Percentiles rank a stretch among this genome's conserved stretches.
phyloP scores from a whole-genome alignment of 2,797 vertebrate species.

The Pipistrellus pipistrellus region DNA sequence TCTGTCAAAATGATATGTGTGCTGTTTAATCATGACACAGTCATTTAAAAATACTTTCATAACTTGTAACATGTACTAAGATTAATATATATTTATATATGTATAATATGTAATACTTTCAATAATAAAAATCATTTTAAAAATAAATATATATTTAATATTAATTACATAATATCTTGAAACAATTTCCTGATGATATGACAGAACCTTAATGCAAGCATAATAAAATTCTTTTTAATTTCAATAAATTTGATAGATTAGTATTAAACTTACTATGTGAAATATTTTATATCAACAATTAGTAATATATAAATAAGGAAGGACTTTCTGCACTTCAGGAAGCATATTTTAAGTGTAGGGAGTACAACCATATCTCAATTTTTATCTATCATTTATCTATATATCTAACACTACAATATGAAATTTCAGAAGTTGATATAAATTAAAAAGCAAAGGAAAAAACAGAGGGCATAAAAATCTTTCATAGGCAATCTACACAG shows the following conservation, averaged over 20 bases:
- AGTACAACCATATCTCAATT: neutral
- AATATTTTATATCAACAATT: neutral
- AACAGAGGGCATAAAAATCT: neutral
- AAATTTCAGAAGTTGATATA: neutral
- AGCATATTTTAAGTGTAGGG: neutral
- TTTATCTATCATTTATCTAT: neutral
- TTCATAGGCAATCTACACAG: neutral
- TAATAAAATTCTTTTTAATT: neutral
- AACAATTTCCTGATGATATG: neutral
- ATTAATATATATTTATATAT: neutral
- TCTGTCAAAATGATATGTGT: neutral
- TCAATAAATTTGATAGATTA: neutral
- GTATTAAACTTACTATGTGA: neutral
- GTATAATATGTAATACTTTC: no score
- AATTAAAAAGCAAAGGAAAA: neutral
- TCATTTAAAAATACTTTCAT: conserved; percentile 1
- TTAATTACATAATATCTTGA: neutral
- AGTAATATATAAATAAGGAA: neutral
- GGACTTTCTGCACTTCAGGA: neutral
- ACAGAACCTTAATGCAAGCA: neutral
- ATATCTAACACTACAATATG: neutral
- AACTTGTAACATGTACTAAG: neutral
- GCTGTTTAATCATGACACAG: neutral
- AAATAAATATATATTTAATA: neutral
- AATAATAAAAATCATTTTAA: neutral